Evolutionary conservation across 1,140 invertebrate genomes (phyloP).

Genomic region (Drosophila sp.): DNA sequence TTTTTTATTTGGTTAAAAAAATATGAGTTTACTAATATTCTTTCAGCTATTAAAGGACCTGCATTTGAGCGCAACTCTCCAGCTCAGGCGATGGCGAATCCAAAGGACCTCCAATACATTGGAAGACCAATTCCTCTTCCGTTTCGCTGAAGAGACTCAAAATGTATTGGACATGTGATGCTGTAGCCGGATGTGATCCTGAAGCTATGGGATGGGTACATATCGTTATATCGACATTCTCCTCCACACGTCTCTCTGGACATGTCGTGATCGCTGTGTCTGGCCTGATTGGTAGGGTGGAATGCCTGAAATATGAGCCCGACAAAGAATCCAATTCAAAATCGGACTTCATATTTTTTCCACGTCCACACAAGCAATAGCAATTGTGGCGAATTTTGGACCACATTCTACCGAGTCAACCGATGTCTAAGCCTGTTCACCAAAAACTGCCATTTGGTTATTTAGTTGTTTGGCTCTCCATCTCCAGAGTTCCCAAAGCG

Average conservation of each 20-base stretch:
- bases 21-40: no score
- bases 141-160: background rate
- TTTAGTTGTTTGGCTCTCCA: background rate
- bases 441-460: background rate
- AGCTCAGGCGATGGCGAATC: no score
- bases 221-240: background rate
- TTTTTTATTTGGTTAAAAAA: background rate
- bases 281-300: background rate
- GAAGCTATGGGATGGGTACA: background rate
- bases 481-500: background rate
- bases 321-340: background rate
- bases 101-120: background rate
- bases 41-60: no score
- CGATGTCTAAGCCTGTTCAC: background rate
- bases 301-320: background rate
- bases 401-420: background rate
- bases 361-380: background rate
- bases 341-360: background rate
- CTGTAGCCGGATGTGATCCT: background rate
- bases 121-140: background rate
- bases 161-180: background rate
- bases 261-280: background rate
- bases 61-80: no score
- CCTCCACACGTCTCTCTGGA: background rate
- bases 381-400: background rate